phyloP scores from a whole-genome alignment of 2,888 invertebrate species.

The Drosophila vallismaia region DNA sequence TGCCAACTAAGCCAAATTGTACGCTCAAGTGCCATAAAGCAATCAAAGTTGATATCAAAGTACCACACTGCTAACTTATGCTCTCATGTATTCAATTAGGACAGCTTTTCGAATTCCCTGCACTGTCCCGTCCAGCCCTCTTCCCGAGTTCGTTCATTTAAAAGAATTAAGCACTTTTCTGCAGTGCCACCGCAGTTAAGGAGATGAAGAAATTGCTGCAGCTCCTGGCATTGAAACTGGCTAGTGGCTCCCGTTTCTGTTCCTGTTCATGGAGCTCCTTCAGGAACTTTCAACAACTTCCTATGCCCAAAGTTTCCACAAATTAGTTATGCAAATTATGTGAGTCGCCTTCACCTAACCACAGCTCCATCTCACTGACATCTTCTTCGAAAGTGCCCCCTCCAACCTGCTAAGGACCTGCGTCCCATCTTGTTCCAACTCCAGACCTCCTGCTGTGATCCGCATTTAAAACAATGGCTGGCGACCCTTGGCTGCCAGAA shows the following conservation, averaged over 20 bases:
- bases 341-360: conserved; percentile 73
- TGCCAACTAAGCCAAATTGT: conserved; percentile 71
- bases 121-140: conserved; percentile 4
- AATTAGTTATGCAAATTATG: conserved; percentile 77
- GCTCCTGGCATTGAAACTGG: conserved; percentile 33
- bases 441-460: conserved; percentile 47
- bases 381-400: not conserved
- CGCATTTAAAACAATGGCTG: conserved; percentile 70
- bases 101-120: conserved; percentile 70
- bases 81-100: conserved; percentile 77
- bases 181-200: conserved; percentile 48
- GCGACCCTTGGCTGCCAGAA: conserved; percentile 36
- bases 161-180: conserved; percentile 75
- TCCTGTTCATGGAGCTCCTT: conserved; percentile 54
- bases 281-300: conserved; percentile 76
- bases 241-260: not conserved
- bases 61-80: conserved; percentile 77
- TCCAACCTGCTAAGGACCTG: not conserved
- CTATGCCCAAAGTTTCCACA: conserved; percentile 77
- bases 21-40: conserved; percentile 78
- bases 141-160: conserved; percentile 51
- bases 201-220: conserved; percentile 68
- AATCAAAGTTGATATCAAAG: conserved; percentile 77
- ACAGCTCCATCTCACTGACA: conserved; percentile 38
- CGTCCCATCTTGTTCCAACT: conserved; percentile 6